A percentile compares a stretch with the other conserved stretches of the same genome.
phyloP scores from a whole-genome alignment of 2,888 invertebrate genomes.

The Hypercompe scribonia region DNA sequence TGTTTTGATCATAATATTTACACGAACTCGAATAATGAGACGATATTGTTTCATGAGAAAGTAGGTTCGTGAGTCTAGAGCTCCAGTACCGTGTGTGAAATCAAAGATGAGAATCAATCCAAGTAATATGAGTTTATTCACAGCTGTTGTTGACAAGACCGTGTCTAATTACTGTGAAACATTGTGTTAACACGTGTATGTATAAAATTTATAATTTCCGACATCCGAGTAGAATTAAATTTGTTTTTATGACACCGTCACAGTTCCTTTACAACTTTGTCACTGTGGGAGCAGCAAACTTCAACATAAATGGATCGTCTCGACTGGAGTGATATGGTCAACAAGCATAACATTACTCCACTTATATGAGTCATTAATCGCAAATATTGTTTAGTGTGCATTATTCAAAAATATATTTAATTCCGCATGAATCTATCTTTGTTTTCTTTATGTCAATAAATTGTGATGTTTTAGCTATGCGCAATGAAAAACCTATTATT shows the following conservation, averaged over 20 bases:
- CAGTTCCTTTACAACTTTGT: background rate
- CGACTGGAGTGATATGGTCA: background rate
- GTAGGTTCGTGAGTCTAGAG: background rate
- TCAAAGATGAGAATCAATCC: constrained; percentile 9
- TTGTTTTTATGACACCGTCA: background rate
- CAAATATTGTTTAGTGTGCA: too few relatives aligned
- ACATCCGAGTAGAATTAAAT: background rate
- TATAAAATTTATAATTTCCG: background rate
- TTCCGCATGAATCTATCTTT: background rate
- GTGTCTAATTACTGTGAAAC: constrained; percentile 4
- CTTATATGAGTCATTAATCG: background rate
- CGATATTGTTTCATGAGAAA: constrained; percentile 15
- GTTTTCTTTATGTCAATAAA: background rate
- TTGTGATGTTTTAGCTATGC: background rate
- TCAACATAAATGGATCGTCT: background rate
- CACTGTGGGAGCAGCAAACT: background rate
- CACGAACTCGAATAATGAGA: constrained; percentile 1
- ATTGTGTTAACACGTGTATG: background rate
- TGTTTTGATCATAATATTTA: constrained; percentile 10
- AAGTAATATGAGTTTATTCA: constrained; percentile 5
- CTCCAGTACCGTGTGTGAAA: background rate
- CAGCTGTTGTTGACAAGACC: background rate
- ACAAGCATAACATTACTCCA: too few relatives aligned
- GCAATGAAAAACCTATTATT: background rate
- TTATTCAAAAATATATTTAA: too few relatives aligned